Evolutionary conservation across 2,113 vertebrate genomes (phyloP).

Genomic region (Xenus cinereus): DNA sequence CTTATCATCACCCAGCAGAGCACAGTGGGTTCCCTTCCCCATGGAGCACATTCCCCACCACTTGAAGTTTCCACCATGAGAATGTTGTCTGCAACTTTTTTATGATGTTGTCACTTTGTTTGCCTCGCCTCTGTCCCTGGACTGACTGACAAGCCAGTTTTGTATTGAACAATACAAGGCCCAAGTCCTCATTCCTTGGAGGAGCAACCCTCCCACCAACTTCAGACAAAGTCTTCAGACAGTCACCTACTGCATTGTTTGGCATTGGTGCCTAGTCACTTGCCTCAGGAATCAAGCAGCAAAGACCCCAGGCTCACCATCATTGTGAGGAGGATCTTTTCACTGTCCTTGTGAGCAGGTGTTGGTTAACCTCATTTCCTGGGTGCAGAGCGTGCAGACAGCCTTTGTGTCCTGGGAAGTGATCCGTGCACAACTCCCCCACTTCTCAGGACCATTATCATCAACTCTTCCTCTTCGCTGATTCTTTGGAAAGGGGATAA

Average conservation of each 20-base stretch:
- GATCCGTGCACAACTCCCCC: conserved; percentile 49
- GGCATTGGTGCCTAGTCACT: not conserved
- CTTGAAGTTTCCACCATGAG: not conserved
- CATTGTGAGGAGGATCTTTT: not conserved
- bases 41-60: not conserved
- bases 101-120: not conserved
- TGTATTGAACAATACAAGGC: not conserved
- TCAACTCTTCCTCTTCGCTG: conserved; percentile 41
- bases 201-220: not conserved
- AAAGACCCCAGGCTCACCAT: not conserved
- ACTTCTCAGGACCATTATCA: conserved; percentile 48
- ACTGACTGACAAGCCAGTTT: not conserved
- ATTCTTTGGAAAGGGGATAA: conserved; percentile 25
- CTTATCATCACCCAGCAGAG: not conserved
- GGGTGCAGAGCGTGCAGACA: not conserved
- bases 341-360: not conserved
- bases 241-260: not conserved
- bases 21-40: not conserved
- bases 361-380: conserved; percentile 58
- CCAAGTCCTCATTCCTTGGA: not conserved
- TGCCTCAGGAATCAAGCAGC: not conserved
- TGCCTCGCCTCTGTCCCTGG: not conserved
- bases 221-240: not conserved
- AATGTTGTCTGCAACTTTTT: not conserved
- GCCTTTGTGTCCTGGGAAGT: conserved; percentile 62